These are phyloP conservation scores for Chaetodon auriga DNA, from an alignment of 2,113 vertebrate species.

Conservation along the genomic window DNA sequence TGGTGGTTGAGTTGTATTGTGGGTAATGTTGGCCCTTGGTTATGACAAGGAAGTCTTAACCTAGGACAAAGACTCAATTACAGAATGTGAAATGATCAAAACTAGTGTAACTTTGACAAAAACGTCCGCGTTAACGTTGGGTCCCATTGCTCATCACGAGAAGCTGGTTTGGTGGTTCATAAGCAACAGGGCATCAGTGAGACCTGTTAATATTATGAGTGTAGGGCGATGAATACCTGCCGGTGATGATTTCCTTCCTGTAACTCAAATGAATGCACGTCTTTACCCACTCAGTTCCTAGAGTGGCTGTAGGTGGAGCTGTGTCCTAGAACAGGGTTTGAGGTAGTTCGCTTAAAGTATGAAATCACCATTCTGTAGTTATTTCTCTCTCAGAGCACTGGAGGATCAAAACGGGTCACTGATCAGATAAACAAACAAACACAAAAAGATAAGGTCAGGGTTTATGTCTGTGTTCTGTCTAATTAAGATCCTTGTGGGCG, in stretches of 20 bases:
- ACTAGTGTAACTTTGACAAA: background rate
- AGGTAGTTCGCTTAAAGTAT: constrained; percentile 17
- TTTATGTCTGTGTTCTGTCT: constrained; percentile 15
- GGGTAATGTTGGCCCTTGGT: background rate
- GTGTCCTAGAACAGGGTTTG: constrained; percentile 9
- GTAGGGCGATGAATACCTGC: too few species aligned
- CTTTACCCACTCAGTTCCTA: background rate
- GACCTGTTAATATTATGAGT: too few species aligned
- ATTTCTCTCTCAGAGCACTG: constrained; percentile 19
- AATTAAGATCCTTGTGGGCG: constrained; percentile 19
- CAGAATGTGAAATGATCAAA: background rate
- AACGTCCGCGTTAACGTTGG: background rate
- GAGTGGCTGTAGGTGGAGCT: constrained; percentile 14
- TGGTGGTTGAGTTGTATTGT: background rate
- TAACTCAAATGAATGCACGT: background rate
- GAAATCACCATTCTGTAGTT: constrained; percentile 16
- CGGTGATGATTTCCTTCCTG: too few species aligned
- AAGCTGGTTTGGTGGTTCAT: background rate
- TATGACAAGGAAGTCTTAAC: background rate
- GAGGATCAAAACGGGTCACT: constrained; percentile 15
- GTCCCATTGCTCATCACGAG: background rate
- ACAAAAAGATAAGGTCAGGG: constrained; percentile 33
- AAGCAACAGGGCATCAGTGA: background rate
- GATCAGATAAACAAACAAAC: constrained; percentile 46
- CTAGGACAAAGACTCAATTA: background rate